A percentile compares a stretch with the other conserved stretches of the same genome.
These are phyloP conservation scores for Nothobranchius kuhntae DNA, from an alignment of 2,113 vertebrate species.

Conservation along the genomic window DNA sequence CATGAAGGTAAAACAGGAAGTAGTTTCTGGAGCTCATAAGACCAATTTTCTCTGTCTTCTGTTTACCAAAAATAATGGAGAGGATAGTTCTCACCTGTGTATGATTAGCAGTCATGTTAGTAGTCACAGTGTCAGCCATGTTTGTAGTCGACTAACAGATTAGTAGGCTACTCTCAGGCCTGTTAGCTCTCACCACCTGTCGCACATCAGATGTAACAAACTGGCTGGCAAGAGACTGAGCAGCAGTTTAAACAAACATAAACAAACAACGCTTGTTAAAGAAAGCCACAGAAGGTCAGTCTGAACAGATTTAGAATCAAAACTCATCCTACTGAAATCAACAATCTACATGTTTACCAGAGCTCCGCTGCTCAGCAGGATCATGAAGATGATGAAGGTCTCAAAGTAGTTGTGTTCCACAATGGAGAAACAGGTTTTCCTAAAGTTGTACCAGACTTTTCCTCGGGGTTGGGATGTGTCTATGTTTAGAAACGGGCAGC, in stretches of 20 bases:
- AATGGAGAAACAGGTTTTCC: conserved; percentile 87
- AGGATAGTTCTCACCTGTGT: conserved; percentile 22
- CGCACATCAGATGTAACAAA: conserved; percentile 5
- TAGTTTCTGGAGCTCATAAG: too few relatives aligned
- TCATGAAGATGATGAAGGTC: conserved; percentile 97
- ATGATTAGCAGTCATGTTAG: conserved; percentile 11
- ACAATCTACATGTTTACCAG: conserved; percentile 73
- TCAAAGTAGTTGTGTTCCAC: conserved; percentile 97
- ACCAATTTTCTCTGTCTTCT: too few relatives aligned
- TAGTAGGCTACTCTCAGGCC: conserved; percentile 16
- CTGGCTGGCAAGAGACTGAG: not conserved
- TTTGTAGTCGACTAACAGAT: conserved; percentile 8
- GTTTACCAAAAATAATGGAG: too few relatives aligned
- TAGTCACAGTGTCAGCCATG: conserved; percentile 8
- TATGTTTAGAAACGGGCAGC: conserved; percentile 85
- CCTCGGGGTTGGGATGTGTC: conserved; percentile 82
- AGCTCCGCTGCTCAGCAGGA: conserved; percentile 93
- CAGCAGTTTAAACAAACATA: too few relatives aligned
- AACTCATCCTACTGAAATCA: too few relatives aligned
- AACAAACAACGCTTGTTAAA: too few relatives aligned
- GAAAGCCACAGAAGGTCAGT: not conserved
- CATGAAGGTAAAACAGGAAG: too few relatives aligned
- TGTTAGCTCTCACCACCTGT: not conserved
- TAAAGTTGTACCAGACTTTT: conserved; percentile 85
- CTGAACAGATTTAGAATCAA: not conserved